phyloP scores from a whole-genome alignment of 2,888 invertebrate species.

The Leptinotarsa juncta region DNA sequence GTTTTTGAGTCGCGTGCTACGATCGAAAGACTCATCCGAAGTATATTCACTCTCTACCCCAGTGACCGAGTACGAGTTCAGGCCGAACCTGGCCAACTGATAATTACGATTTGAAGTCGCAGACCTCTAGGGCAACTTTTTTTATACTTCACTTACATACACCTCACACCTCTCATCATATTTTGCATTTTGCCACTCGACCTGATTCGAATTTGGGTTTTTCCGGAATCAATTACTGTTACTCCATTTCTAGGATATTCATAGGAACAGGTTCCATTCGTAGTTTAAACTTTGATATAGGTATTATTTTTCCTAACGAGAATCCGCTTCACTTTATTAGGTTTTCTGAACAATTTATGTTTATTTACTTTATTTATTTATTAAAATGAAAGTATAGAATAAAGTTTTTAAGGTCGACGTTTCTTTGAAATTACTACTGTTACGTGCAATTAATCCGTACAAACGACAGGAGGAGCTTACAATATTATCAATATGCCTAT shows the following conservation, averaged over 20 bases:
- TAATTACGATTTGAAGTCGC: slow-evolving; percentile 17
- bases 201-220: slow-evolving; percentile 15
- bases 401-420: too few relatives aligned
- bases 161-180: not conserved
- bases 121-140: slow-evolving; percentile 16
- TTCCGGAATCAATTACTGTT: not conserved
- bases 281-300: too few relatives aligned
- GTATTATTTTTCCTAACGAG: too few relatives aligned
- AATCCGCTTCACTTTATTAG: too few relatives aligned
- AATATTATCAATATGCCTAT: too few relatives aligned
- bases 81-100: slow-evolving; percentile 35
- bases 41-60: slow-evolving; percentile 58
- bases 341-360: too few relatives aligned
- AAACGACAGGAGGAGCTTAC: too few relatives aligned
- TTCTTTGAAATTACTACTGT: too few relatives aligned
- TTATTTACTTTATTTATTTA: too few relatives aligned
- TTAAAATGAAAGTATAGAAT: too few relatives aligned
- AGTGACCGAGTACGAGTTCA: slow-evolving; percentile 56
- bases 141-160: not conserved
- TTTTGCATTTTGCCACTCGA: not conserved
- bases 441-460: too few relatives aligned
- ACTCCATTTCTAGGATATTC: not conserved
- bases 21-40: slow-evolving; percentile 27
- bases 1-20: slow-evolving; percentile 20
- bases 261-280: too few relatives aligned